Evolutionary conservation across 2,888 invertebrate genomes (phyloP).

Genomic region (Syritta pipiens): DNA sequence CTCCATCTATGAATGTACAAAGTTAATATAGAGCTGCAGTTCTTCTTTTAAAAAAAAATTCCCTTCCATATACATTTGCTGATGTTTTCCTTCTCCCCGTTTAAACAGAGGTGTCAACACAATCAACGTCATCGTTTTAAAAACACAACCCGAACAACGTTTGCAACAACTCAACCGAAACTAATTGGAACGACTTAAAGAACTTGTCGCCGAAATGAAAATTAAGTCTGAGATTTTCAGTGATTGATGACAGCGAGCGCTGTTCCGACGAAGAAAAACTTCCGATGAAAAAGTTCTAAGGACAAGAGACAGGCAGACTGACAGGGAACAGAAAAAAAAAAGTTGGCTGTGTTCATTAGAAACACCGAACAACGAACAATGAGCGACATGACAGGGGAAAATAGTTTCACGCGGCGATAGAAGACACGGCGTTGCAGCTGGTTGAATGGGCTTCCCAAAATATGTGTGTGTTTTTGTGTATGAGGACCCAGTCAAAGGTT

Average conservation of each 20-base stretch:
- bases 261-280: conserved; percentile 15
- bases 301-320: conserved; percentile 1
- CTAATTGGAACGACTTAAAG: conserved; percentile 43
- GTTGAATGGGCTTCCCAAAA: no score
- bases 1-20: no score
- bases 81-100: no score
- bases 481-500: no score
- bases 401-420: no score
- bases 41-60: no score
- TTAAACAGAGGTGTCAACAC: no score
- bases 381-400: no score
- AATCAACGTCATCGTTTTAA: background rate
- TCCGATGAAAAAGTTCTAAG: background rate
- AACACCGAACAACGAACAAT: background rate
- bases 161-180: conserved; percentile 46
- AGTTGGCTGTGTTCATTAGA: conserved; percentile 18
- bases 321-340: background rate
- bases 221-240: conserved; percentile 43
- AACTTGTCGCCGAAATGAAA: conserved; percentile 45
- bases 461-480: no score
- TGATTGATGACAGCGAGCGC: conserved; percentile 45
- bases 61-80: no score
- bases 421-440: no score
- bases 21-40: no score
- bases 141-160: conserved; percentile 1